Conservation (phyloP, 2,113 vertebrate species). For the Percina caprodes region DNA sequence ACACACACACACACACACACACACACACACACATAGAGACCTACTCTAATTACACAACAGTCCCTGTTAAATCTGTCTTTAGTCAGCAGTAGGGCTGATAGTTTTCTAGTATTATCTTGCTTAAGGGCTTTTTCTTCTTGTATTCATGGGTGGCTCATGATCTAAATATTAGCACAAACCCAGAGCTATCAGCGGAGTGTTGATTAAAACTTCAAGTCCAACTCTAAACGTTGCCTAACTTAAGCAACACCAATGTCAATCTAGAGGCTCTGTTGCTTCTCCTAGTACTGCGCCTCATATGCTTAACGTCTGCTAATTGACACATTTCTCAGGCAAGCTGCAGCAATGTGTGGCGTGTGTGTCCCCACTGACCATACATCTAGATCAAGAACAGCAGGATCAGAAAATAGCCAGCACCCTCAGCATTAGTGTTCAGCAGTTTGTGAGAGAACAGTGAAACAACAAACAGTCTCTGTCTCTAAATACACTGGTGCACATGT, state of each 20-base stretch:
- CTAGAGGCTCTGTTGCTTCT: not conserved
- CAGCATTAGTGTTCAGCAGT: not conserved
- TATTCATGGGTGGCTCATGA: conserved; percentile 40
- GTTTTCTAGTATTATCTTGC: conserved; percentile 62
- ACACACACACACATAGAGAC: conserved; percentile 18
- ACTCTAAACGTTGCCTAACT: conserved; percentile 12
- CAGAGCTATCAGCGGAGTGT: conserved; percentile 19
- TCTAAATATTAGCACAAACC: conserved; percentile 49
- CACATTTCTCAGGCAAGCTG: not conserved
- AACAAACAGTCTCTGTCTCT: conserved; percentile 6
- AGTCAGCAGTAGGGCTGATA: conserved; percentile 64
- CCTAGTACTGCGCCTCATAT: not conserved
- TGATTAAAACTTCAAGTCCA: conserved; percentile 26
- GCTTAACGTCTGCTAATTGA: conserved; percentile 16
- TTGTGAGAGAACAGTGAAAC: not conserved
- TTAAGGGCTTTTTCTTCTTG: conserved; percentile 52
- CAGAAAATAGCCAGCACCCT: conserved; percentile 10
- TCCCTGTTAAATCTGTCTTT: conserved; percentile 52
- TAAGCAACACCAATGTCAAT: not conserved
- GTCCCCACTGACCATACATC: conserved; percentile 11
- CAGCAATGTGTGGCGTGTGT: not conserved
- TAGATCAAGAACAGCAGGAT: conserved; percentile 32
- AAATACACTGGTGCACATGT: not conserved
- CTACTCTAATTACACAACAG: conserved; percentile 30
- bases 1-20: conserved; percentile 8